phyloP scores from a whole-genome alignment of 2,797 vertebrate species.

The Tenualosa ilisha region DNA sequence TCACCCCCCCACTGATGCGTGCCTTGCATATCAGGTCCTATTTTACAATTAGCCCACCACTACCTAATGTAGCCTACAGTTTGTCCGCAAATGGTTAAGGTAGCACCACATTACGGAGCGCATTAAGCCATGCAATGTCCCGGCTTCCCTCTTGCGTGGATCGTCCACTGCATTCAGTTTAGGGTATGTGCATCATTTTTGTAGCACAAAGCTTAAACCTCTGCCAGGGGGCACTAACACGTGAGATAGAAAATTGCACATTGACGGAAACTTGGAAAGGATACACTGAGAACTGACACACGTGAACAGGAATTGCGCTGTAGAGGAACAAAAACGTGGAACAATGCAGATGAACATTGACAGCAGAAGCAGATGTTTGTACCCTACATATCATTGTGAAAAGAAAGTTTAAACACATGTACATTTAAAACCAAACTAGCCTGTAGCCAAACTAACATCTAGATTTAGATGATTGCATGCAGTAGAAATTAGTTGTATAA shows the following conservation, averaged over 20 bases:
- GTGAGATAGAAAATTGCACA: not conserved
- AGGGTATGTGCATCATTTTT: not conserved
- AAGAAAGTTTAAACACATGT: not conserved
- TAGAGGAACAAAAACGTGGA: not conserved
- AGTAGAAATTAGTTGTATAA: too few relatives aligned
- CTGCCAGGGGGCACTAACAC: not conserved
- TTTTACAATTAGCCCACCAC: not conserved
- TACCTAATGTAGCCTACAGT: not conserved
- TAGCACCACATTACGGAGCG: not conserved
- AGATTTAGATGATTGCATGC: too few relatives aligned
- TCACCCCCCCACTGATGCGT: not conserved
- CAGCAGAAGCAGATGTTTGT: not conserved
- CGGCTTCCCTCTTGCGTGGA: not conserved
- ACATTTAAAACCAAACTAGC: not conserved
- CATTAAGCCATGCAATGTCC: not conserved
- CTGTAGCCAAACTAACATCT: too few relatives aligned
- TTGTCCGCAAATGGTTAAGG: not conserved
- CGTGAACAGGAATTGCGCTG: not conserved
- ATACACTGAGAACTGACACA: not conserved
- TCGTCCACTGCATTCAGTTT: not conserved
- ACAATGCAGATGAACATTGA: not conserved
- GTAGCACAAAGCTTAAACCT: not conserved
- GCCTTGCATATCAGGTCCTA: not conserved
- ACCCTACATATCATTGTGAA: not conserved
- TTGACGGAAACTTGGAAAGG: conserved; percentile 12